A percentile compares a stretch with the other conserved stretches of the same genome.
These are phyloP conservation scores for Lepidocyrtinus sp. DNA, from an alignment of 2,888 invertebrate genomes.

Conservation along the genomic window DNA sequence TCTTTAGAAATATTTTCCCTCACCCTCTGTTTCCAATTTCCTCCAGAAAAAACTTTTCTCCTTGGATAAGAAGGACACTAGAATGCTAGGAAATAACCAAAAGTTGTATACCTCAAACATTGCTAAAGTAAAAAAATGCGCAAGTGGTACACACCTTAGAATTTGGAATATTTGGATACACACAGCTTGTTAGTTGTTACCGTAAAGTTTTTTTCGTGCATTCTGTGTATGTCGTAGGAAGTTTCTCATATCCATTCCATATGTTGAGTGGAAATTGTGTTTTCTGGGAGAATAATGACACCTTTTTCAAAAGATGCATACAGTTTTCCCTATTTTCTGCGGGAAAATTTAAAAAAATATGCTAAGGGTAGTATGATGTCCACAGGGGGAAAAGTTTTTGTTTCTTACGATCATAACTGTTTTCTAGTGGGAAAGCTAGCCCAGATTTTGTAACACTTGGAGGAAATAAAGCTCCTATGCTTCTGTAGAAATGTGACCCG, in stretches of 20 bases:
- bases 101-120: slow-evolving; percentile 5
- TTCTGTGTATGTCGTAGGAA: neutral
- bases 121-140: neutral
- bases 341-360: neutral
- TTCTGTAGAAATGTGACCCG: neutral
- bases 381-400: neutral
- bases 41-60: neutral
- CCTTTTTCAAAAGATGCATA: slow-evolving; percentile 2
- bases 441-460: neutral
- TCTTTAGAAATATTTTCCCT: neutral
- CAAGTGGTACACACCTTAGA: slow-evolving; percentile 12
- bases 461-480: neutral
- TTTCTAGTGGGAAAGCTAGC: no score
- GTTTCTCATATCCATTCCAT: slow-evolving; percentile 16
- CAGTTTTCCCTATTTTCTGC: neutral
- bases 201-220: slow-evolving; percentile 37
- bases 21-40: neutral
- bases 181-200: slow-evolving; percentile 55
- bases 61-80: neutral
- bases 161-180: slow-evolving; percentile 8
- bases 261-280: neutral
- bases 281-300: neutral
- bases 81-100: neutral
- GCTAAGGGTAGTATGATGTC: neutral
- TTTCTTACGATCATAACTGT: neutral